Evolutionary conservation across 2,113 vertebrate species (phyloP), one percentile per base, ranked within the genome.

Genomic region (Anthoscopus minutus): DNA sequence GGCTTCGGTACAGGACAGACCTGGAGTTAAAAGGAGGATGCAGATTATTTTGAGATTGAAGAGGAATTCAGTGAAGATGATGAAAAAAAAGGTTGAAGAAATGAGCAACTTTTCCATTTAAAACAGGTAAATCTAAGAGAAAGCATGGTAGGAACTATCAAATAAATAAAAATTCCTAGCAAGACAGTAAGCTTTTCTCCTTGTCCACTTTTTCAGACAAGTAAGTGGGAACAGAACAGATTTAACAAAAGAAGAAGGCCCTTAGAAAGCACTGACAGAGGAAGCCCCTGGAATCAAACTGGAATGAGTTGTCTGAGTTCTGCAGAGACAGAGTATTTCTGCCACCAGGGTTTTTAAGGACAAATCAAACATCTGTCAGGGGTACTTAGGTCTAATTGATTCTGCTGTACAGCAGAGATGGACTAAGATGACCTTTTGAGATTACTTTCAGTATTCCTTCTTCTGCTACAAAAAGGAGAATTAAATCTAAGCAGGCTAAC

Each of bases 281-380:
- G 62, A 35, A 93, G 70, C 25, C 33, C 71, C 67, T 83, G 71
- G 20, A 50, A 80, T 80, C 45, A 13, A 62, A 35, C 71, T 77
- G 66, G 22, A 57, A 77, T 65, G 50, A 22, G 42, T 14, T 79
- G 31, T 67, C 53, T 80, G 74, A 77, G 58, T 65, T n/a, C 21
- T 83, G 71, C 31, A 77, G 61, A 35, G 38, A 35, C 15, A 7
- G 20, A 44, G 11, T 23, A 50, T 85, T 66, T 80, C 70, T 88
- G 6, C 47, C 51, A 50, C 58, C 31, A 27, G 79, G 76, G 71
- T 8, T 93, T 95, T 90, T 94, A 80, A 94, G 96, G 92, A 88
- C 86, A 90, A 86, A 61, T 61, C 79, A 95, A 90, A 90, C 88
- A 96, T 95, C 86, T 95, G 88, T 77, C 73, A 21, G 61, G 86